These are phyloP conservation scores for Cephus sareptanus DNA, from an alignment of 2,888 invertebrate genomes.

Conservation along the genomic window DNA sequence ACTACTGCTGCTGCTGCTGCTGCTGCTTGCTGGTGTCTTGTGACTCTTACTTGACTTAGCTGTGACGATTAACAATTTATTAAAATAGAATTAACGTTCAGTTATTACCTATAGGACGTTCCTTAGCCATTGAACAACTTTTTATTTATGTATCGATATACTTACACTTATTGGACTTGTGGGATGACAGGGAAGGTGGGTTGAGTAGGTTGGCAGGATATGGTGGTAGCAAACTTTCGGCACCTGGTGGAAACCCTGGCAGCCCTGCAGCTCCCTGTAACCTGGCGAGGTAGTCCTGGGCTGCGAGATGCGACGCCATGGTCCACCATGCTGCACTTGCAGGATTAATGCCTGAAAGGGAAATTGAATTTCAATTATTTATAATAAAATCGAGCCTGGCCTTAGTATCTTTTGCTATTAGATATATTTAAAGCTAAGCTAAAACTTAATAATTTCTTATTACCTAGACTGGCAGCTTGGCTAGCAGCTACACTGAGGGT, in stretches of 20 bases:
- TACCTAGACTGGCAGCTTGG: slow-evolving; percentile 85
- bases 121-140: neutral
- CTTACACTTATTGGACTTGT: slow-evolving; percentile 65
- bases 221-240: slow-evolving; percentile 66
- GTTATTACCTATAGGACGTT: neutral
- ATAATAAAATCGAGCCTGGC: neutral
- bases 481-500: slow-evolving; percentile 87
- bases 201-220: slow-evolving; percentile 73
- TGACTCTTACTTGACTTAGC: slow-evolving; percentile 64
- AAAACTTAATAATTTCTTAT: slow-evolving; percentile 57
- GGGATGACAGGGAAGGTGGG: slow-evolving; percentile 66
- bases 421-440: neutral
- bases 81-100: slow-evolving; percentile 8
- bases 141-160: slow-evolving; percentile 19
- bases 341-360: slow-evolving; percentile 69
- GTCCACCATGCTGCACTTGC: slow-evolving; percentile 86
- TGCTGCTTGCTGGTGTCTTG: slow-evolving; percentile 57
- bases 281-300: slow-evolving; percentile 87
- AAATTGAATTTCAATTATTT: neutral
- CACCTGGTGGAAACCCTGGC: slow-evolving; percentile 75
- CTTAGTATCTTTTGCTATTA: neutral
- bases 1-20: slow-evolving; percentile 34
- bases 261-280: slow-evolving; percentile 82
- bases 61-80: slow-evolving; percentile 22
- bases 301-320: slow-evolving; percentile 88